These are phyloP conservation scores for Edolisoma coerulescens DNA, from an alignment of 2,113 vertebrate genomes.

Conservation along the genomic window DNA sequence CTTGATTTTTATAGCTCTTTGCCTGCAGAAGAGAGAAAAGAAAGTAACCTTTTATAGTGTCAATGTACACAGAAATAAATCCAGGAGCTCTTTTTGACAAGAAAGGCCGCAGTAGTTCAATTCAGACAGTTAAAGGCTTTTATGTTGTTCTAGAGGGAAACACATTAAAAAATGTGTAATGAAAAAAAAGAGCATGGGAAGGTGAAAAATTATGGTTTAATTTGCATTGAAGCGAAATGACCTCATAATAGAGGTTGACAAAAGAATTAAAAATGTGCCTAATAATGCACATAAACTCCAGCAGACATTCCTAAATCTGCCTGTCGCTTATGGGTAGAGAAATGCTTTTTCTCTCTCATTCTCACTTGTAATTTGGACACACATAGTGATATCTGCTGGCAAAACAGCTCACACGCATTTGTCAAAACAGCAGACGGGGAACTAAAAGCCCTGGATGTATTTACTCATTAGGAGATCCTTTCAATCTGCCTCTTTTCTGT, in stretches of 20 bases:
- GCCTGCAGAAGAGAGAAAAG: conserved; percentile 3
- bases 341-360: conserved; percentile 23
- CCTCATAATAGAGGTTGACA: neutral
- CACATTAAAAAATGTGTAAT: neutral
- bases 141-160: neutral
- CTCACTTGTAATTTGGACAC: neutral
- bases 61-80: conserved; percentile 47
- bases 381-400: conserved; percentile 5
- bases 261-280: conserved; percentile 1
- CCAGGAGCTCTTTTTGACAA: conserved; percentile 14
- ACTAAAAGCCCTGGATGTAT: neutral
- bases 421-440: neutral
- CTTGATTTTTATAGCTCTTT: conserved; percentile 32
- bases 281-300: neutral
- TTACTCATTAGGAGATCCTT: neutral
- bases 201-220: neutral
- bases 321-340: neutral
- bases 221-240: neutral
- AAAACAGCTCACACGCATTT: neutral
- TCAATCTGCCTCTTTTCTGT: neutral
- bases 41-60: conserved; percentile 33
- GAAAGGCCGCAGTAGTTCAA: conserved; percentile 5
- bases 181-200: neutral
- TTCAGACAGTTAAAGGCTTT: neutral
- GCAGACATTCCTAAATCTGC: neutral